These are phyloP conservation scores for Pyxicephalus adspersus DNA, from an alignment of 2,113 vertebrate species.

Conservation along the genomic window DNA sequence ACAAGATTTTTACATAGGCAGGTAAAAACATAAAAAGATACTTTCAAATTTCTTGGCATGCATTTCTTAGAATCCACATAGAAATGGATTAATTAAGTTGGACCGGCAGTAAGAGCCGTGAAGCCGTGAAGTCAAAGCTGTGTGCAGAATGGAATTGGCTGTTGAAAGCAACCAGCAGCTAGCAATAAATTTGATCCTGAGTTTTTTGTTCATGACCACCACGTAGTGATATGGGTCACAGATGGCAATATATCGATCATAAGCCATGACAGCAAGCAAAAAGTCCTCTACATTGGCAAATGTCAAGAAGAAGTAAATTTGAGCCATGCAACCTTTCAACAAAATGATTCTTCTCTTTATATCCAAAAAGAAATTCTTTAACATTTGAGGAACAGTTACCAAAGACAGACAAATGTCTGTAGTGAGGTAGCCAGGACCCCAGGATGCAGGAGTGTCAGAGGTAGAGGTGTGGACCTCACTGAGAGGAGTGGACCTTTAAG, in stretches of 20 bases:
- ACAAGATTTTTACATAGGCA: too few species aligned
- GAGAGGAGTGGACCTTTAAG: too few species aligned
- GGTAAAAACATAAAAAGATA: too few species aligned
- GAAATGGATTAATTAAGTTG: conserved; percentile 51
- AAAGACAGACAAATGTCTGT: conserved; percentile 63
- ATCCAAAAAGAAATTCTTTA: conserved; percentile 55
- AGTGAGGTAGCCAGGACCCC: too few species aligned
- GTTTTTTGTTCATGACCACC: conserved; percentile 22
- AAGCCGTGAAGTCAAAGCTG: conserved; percentile 9
- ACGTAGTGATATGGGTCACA: conserved; percentile 50
- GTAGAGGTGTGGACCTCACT: too few species aligned
- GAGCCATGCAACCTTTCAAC: conserved; percentile 52
- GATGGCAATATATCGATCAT: conserved; percentile 35
- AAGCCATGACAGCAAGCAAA: conserved; percentile 54
- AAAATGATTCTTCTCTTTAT: conserved; percentile 49
- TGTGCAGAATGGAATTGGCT: conserved; percentile 43
- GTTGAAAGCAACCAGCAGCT: conserved; percentile 33
- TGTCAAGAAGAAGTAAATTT: conserved; percentile 39
- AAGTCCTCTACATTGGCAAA: conserved; percentile 29
- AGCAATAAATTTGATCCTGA: conserved; percentile 17
- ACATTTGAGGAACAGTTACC: conserved; percentile 58
- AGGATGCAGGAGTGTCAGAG: too few species aligned
- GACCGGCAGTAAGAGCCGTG: conserved; percentile 43
- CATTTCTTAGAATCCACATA: too few species aligned
- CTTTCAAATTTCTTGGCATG: too few species aligned